phyloP scores from a whole-genome alignment of 2,797 vertebrate species.

The Rhinoraja longicauda region DNA sequence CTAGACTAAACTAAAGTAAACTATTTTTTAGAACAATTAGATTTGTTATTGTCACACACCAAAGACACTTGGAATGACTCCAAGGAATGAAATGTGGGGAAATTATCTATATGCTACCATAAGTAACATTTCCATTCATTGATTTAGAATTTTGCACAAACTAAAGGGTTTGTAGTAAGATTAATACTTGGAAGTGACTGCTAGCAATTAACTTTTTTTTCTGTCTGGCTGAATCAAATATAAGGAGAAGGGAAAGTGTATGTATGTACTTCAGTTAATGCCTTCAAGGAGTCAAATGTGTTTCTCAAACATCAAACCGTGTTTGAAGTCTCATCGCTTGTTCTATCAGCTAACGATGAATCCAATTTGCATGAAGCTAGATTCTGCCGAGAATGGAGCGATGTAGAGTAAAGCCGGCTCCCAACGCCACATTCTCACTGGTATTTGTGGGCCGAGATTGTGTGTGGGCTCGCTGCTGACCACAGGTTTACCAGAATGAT shows the following conservation, averaged over 20 bases:
- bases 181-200: background rate
- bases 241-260: background rate
- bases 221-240: background rate
- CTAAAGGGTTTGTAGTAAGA: background rate
- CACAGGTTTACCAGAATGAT: no score
- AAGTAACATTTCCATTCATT: constrained; percentile 10
- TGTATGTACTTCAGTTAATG: background rate
- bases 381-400: background rate
- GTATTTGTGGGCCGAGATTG: background rate
- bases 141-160: background rate
- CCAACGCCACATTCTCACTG: background rate
- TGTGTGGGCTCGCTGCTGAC: background rate
- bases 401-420: background rate
- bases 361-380: background rate
- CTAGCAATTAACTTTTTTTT: background rate
- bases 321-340: background rate
- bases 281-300: background rate
- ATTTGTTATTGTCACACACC: background rate
- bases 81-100: background rate
- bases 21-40: background rate
- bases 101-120: background rate
- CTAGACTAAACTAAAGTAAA: no score
- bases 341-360: background rate
- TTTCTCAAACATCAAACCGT: background rate
- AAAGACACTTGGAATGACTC: background rate